These are phyloP conservation scores for Ennomos fuscantarius DNA, from an alignment of 2,888 invertebrate species.

Conservation along the genomic window DNA sequence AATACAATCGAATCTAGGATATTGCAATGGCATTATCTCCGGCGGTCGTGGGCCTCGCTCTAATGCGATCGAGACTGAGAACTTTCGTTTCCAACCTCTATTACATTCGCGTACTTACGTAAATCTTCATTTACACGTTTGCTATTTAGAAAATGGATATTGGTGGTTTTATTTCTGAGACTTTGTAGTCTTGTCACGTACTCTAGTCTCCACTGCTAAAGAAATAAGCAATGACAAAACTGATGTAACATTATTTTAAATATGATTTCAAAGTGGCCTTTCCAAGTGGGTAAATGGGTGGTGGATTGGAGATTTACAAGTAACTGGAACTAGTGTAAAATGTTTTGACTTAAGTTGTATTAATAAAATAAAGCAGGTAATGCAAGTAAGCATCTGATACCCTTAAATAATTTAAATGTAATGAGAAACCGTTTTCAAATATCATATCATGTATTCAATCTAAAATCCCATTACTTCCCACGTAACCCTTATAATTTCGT, in stretches of 20 bases:
- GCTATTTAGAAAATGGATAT: slow-evolving; percentile 37
- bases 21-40: slow-evolving; percentile 83
- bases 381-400: slow-evolving; percentile 4
- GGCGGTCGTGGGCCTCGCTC: slow-evolving; percentile 62
- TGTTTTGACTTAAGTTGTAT: no score
- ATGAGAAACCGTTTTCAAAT: slow-evolving; percentile 34
- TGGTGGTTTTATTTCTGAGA: slow-evolving; percentile 12
- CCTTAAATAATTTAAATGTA: slow-evolving; percentile 32
- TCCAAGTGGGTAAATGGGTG: no score
- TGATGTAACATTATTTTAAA: no score
- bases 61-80: slow-evolving; percentile 73
- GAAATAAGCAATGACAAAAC: no score
- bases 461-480: slow-evolving; percentile 45
- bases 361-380: no score
- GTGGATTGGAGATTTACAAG: no score
- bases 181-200: slow-evolving; percentile 13
- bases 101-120: slow-evolving; percentile 46
- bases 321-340: no score
- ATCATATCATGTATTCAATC: slow-evolving; percentile 52
- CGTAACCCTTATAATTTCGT: slow-evolving; percentile 50
- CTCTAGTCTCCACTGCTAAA: not conserved
- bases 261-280: no score
- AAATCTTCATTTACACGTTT: slow-evolving; percentile 34
- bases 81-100: slow-evolving; percentile 58
- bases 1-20: slow-evolving; percentile 83